Evolutionary conservation across 2,797 vertebrate genomes (phyloP), one percentile per base, ranked within the genome.

Genomic region (Bufotes viridis): DNA sequence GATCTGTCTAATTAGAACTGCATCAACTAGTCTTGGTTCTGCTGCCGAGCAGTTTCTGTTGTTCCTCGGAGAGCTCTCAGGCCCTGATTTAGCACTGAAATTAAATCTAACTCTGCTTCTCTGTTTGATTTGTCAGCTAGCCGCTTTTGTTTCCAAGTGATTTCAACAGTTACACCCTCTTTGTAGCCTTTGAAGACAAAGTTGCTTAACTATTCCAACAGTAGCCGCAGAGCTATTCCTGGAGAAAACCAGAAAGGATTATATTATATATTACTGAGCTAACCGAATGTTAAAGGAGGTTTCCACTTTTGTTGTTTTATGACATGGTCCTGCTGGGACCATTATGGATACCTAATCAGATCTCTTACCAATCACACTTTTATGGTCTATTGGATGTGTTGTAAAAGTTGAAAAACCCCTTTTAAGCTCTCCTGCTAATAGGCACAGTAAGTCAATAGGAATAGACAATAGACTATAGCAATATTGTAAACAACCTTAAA

Each of bases 1-100:
- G 90, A 93, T 93, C 90, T 92, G 90, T 85, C 91, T 93, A 93
- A 94, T 94, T 92, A 93, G 89, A 81, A 91, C 91, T 89, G 84
- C 91, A 92, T 92, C 92, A 92, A 88, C 89, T 90, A 78, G 61
- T 91, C 72, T 61, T 81, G 0, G 74, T 72, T 92, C 90, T 93
- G 88, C 89, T 90, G 72, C 91, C 84, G 70, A 92, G 87, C 90
- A 11, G 84, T 92, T 91, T 91, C 91, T 92, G 89, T 90, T 90
- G 90, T 90, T 91, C 92, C 92, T 92, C 81, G 84, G 90, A 92
- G 91, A 92, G 86, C 76, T 80, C 81, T 91, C 89, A 90, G 84
- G 6, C 20, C 87, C 76, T 93, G 93, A 93, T 93, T 94, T 93
- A 93, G 29, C 82, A 89, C 90, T 72, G 90, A 90, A 93, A 93